Base-by-base conservation (phyloP, 1,140 invertebrate species). In the Ylistrum balloti region DNA sequence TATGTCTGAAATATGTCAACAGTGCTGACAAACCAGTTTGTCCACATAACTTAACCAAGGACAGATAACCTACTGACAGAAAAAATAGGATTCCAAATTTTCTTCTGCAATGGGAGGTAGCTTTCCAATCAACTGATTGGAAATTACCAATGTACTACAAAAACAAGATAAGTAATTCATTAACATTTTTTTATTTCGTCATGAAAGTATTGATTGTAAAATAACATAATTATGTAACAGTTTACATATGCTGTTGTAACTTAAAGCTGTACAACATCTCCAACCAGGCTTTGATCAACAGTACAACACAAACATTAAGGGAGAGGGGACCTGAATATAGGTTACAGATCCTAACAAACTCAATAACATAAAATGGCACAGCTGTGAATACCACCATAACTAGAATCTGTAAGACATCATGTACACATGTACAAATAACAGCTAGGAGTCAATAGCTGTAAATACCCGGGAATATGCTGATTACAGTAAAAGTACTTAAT, bases 191-290 rank as follows among this genome's bases (percentile, higher is more conserved):
- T 74, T 74, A 74, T 74, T 74, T 28, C 28, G 56, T 74, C 56
- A 74, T 74, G 56, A 74, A n/a, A 74, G 22, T 74, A 74, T 74
- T 74, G 56, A 74, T 74, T 74, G 56, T 74, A 74, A 74, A 38
- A 74, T 74, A 74, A 74, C 56, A 74, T 74, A 7, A 7, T 38
- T 38, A 38, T 38, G 28, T 28, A 74, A 74, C 56, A 74, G n/a
- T 74, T 74, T 74, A 74, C 56, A 74, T 28, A 74, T 74, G 56
- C 56, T 74, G 22, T 28, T 28, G 56, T 74, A 74, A 74, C 56
- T 74, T 74, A 74, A 74, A 74, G 56, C 56, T 74, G 17, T 74
- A 74, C 41, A 45, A 9, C 28, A 28, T 74, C 56, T n/a, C 17
- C 56, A 74, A 74, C 9, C 56, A 74, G n/a, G 5, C 0, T 74